These are phyloP conservation scores for Stenotaenia linearis DNA, from an alignment of 2,888 invertebrate species.

Conservation along the genomic window DNA sequence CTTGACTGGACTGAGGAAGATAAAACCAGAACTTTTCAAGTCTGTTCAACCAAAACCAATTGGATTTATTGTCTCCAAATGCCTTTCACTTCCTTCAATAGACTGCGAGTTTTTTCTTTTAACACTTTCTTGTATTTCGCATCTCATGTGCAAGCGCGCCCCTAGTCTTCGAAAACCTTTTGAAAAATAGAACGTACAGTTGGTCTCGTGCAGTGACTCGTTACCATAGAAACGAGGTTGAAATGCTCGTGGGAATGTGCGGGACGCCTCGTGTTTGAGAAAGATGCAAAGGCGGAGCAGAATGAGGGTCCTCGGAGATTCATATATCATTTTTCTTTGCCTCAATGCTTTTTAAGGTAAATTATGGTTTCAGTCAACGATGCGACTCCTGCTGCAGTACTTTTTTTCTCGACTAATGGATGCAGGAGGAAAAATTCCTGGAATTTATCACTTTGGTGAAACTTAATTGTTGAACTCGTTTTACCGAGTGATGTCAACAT, in stretches of 20 bases:
- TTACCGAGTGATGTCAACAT: neutral
- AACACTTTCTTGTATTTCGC: neutral
- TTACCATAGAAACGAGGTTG: neutral
- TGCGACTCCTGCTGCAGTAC: neutral
- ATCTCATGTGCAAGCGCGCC: neutral
- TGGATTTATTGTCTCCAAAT: neutral
- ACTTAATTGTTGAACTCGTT: neutral
- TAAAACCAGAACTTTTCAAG: neutral
- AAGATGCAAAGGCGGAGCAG: neutral
- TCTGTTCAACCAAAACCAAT: neutral
- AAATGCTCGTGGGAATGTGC: neutral
- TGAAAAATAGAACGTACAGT: neutral
- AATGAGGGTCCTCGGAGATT: neutral
- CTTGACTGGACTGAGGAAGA: neutral
- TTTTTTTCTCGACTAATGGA: neutral
- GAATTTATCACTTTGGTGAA: neutral
- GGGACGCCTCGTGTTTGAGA: neutral
- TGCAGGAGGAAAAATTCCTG: neutral
- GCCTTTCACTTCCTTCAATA: neutral
- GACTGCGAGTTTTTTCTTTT: neutral
- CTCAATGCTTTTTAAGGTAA: neutral
- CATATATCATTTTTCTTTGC: neutral
- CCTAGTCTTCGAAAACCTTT: neutral
- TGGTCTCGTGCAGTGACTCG: too few species aligned
- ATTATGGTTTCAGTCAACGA: neutral